These are phyloP conservation scores for Hydrotaea diabolus DNA, from an alignment of 2,888 invertebrate species.

Conservation along the genomic window DNA sequence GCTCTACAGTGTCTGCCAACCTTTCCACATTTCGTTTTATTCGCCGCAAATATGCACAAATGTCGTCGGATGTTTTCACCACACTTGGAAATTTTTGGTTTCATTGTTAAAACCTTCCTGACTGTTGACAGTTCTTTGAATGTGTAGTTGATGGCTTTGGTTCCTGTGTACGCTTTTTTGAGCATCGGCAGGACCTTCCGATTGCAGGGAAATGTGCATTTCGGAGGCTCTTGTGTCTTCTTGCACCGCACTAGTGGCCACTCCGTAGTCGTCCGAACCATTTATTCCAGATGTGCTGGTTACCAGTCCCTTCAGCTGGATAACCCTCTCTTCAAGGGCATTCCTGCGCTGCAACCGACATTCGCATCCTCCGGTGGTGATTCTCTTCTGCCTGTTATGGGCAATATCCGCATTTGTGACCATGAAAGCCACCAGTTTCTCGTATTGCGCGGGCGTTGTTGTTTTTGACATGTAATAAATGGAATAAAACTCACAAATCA, in stretches of 20 bases:
- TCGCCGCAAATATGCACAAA: too few relatives aligned
- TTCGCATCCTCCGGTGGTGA: conserved; percentile 44
- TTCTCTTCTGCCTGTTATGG: conserved; percentile 39
- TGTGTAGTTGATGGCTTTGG: conserved; percentile 27
- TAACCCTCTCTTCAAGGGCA: conserved; percentile 30
- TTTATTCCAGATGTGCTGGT: conserved; percentile 44
- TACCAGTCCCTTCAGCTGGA: conserved; percentile 27
- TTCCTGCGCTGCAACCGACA: conserved; percentile 47
- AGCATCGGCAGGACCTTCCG: conserved; percentile 18
- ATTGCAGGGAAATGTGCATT: conserved; percentile 38
- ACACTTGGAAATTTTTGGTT: too few relatives aligned
- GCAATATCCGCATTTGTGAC: conserved; percentile 68
- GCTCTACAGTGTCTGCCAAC: too few relatives aligned
- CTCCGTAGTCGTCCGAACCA: conserved; percentile 30
- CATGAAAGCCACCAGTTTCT: too few relatives aligned
- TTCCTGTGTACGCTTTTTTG: conserved; percentile 19
- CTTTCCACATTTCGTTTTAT: too few relatives aligned
- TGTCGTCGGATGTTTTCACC: too few relatives aligned
- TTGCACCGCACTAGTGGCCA: conserved; percentile 21
- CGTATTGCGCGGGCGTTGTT: too few relatives aligned
- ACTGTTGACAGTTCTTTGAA: too few relatives aligned
- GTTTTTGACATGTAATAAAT: too few relatives aligned
- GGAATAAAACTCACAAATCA: too few relatives aligned
- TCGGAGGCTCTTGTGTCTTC: conserved; percentile 16
- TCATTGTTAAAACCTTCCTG: too few relatives aligned